phyloP scores from a whole-genome alignment of 2,797 vertebrate species.

The Myotis daubentonii region DNA sequence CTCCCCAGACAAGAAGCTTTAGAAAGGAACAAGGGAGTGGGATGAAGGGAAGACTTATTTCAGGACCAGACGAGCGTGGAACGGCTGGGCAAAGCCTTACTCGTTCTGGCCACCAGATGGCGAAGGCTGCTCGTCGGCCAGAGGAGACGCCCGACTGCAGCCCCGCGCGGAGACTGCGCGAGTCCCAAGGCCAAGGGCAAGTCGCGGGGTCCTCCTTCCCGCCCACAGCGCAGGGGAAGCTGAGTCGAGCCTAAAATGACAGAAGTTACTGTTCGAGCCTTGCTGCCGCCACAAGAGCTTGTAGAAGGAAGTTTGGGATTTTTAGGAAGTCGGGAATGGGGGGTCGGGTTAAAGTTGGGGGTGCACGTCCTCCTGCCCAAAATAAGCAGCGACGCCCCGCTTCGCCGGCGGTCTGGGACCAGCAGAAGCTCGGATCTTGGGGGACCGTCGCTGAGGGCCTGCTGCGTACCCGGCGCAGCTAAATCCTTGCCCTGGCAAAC shows the following conservation, averaged over 20 bases:
- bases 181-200: background rate
- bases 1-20: background rate
- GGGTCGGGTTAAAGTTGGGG: background rate
- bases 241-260: background rate
- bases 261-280: background rate
- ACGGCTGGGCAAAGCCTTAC: background rate
- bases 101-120: slow-evolving; percentile 69
- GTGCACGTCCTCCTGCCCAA: background rate
- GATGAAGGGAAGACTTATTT: background rate
- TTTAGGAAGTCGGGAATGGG: background rate
- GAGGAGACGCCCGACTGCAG: background rate
- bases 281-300: background rate
- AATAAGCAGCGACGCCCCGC: background rate
- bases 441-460: too few relatives aligned
- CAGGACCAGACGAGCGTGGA: background rate
- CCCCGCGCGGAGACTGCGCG: fast-evolving
- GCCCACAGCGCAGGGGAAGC: fast-evolving
- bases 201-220: background rate
- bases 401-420: too few relatives aligned
- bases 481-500: background rate
- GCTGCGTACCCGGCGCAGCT: background rate
- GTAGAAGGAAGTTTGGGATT: background rate
- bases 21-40: background rate
- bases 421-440: background rate
- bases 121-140: slow-evolving; percentile 38